Conservation (phyloP, 2,797 vertebrate species). For the Anguilla pacifica region DNA sequence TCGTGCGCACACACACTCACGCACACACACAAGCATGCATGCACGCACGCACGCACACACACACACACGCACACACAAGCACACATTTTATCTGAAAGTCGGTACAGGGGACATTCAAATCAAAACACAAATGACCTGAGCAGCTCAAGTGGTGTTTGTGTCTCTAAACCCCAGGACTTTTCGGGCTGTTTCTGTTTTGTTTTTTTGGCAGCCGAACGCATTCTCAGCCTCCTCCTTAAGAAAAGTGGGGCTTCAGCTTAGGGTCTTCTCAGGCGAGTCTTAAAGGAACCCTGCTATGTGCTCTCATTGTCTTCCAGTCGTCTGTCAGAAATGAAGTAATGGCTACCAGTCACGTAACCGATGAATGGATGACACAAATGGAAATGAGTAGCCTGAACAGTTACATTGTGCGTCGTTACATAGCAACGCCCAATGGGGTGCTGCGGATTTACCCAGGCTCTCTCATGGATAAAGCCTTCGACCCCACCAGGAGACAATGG, state of each 20-base stretch:
- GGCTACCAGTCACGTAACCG: constrained; percentile 99
- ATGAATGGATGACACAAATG: constrained; percentile 99
- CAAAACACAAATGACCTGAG: constrained; percentile 15
- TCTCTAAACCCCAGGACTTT: constrained; percentile 10
- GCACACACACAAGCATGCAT: no score
- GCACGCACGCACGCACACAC: no score
- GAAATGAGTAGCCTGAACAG: constrained; percentile 98
- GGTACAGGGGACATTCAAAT: neutral
- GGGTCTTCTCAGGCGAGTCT: constrained; percentile 75
- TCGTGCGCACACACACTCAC: no score
- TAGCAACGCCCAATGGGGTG: constrained; percentile 99
- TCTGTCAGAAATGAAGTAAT: constrained; percentile 99
- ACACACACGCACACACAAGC: no score
- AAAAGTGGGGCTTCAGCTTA: constrained; percentile 61
- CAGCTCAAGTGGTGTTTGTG: neutral
- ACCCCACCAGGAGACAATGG: constrained; percentile 99
- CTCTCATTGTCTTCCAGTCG: constrained; percentile 82
- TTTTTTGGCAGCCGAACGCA: constrained; percentile 33
- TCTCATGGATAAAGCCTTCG: constrained; percentile 99
- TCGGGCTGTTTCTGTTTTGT: constrained; percentile 8
- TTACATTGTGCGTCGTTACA: constrained; percentile 99
- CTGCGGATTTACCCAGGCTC: constrained; percentile 99
- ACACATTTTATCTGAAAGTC: neutral
- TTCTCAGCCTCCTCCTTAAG: constrained; percentile 47
- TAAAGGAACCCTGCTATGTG: constrained; percentile 75